Percentiles rank a stretch among this genome's conserved stretches.
phyloP scores from a whole-genome alignment of 2,888 invertebrate genomes.

The Sinopyrophorus schimmeli region DNA sequence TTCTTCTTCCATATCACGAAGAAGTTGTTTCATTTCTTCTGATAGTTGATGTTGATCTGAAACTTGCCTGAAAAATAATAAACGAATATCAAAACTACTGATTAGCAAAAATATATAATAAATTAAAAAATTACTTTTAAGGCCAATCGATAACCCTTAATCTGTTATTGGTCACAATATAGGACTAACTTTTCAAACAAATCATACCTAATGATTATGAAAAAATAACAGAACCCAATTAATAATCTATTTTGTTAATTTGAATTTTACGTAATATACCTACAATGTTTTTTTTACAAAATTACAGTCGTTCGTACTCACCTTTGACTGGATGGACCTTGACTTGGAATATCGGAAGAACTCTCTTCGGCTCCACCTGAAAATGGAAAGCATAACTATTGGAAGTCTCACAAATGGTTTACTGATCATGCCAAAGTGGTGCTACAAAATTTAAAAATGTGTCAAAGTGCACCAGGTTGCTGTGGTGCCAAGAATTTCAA shows the following conservation, averaged over 20 bases:
- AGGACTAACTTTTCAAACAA: no score
- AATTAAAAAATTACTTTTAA: no score
- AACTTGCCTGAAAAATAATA: constrained; percentile 46
- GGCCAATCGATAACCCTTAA: no score
- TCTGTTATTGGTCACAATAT: no score
- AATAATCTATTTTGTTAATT: no score
- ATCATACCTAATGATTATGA: no score
- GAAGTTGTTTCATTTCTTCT: constrained; percentile 53
- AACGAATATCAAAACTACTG: no score
- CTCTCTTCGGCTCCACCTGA: constrained; percentile 49
- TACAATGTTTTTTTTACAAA: no score
- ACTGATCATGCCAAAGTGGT: constrained; percentile 23
- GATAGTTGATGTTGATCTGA: constrained; percentile 53
- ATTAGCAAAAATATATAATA: no score
- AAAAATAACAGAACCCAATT: no score
- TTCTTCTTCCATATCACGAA: constrained; percentile 52
- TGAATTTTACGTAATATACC: no score
- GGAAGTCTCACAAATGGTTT: neutral
- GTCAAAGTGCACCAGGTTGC: constrained; percentile 30
- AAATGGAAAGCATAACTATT: constrained; percentile 21
- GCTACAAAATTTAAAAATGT: constrained; percentile 20
- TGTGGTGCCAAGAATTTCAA: constrained; percentile 16
- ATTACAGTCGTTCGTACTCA: no score
- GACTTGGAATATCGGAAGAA: constrained; percentile 35
- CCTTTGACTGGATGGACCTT: constrained; percentile 27